These are phyloP conservation scores for Danio aesculapii DNA, from an alignment of 2,797 vertebrate species.

Conservation along the genomic window DNA sequence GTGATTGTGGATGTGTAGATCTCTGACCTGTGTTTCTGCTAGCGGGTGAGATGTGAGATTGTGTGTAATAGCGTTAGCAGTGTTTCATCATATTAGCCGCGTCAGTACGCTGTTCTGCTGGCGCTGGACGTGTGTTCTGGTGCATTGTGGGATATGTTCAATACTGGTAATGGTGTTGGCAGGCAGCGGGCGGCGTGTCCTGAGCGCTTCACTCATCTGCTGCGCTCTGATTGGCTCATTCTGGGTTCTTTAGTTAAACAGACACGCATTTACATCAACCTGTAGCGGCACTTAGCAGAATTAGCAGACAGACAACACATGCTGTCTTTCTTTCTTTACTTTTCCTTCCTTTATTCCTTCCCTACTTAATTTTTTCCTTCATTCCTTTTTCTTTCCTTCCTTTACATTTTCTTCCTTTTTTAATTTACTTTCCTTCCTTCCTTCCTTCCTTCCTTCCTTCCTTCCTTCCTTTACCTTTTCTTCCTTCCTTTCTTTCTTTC, in stretches of 20 bases:
- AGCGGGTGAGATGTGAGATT: too few relatives aligned
- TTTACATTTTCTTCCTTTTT: too few relatives aligned
- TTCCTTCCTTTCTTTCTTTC: too few relatives aligned
- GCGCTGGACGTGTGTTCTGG: conserved; percentile 64
- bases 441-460: too few relatives aligned
- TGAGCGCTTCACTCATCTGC: conserved; percentile 69
- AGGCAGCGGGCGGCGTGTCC: conserved; percentile 68
- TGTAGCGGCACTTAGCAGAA: conserved; percentile 81
- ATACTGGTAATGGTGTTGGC: conserved; percentile 85
- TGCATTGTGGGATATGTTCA: conserved; percentile 76
- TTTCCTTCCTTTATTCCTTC: not conserved
- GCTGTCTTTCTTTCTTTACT: conserved; percentile 2
- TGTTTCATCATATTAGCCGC: conserved; percentile 75
- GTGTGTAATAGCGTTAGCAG: conserved; percentile 35
- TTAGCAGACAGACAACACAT: conserved; percentile 73
- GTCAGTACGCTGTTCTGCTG: conserved; percentile 62
- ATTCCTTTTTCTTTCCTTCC: not conserved
- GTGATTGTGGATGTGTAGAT: not conserved
- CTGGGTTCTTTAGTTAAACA: conserved; percentile 82
- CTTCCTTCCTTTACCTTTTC: too few relatives aligned
- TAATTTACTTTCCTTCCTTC: too few relatives aligned
- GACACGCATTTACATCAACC: conserved; percentile 82
- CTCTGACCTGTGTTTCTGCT: not conserved
- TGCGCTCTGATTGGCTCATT: conserved; percentile 83
- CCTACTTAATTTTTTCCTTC: conserved; percentile 6